Evolutionary conservation across 2,113 vertebrate species (phyloP), one percentile per base, ranked within the genome.

Genomic region (Prietella phreatophila): DNA sequence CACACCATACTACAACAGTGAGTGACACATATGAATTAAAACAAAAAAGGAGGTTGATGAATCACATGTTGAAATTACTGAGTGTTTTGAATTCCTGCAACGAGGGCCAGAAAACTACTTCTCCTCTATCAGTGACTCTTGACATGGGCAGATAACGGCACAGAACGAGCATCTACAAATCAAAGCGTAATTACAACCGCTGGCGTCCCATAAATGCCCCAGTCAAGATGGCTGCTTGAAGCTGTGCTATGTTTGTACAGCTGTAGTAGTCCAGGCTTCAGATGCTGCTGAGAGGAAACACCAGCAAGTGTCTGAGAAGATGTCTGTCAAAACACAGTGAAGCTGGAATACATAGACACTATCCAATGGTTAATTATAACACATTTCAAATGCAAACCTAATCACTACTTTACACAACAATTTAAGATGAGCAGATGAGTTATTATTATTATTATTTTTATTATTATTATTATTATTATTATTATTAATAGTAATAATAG

Each of bases 91-190:
- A 94, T 95, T 95, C 93, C 94, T 91, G 50, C 89, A 88, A 42
- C 36, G 67, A 69, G 73, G 85, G 83, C 83, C 55, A 85, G 75
- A 84, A 82, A 81, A 78, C 87, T 82, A 89, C 78, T 89, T 89
- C 86, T 78, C 85, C 60, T 90, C 92, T 94, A 93, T 94, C 93
- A 89, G 87, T 89, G 88, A 91, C 92, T 93, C 88, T 86, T 93
- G 92, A 89, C 91, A 91, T 78, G 89, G 90, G 87, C 91, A 93
- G 92, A 93, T 93, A 93, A 93, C 91, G 65, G 90, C 87, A 89
- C 88, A 93, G 90, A 92, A 90, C 85, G 84, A 78, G 14, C 73
- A 90, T 89, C 91, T 90, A 93, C 92, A 94, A 95, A 95, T 95
- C 93, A 93, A 71, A 39, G 84, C 86, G 78, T 93, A 92, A 93